phyloP scores from a whole-genome alignment of 2,113 vertebrate species.

The Elaphurus davidianus region DNA sequence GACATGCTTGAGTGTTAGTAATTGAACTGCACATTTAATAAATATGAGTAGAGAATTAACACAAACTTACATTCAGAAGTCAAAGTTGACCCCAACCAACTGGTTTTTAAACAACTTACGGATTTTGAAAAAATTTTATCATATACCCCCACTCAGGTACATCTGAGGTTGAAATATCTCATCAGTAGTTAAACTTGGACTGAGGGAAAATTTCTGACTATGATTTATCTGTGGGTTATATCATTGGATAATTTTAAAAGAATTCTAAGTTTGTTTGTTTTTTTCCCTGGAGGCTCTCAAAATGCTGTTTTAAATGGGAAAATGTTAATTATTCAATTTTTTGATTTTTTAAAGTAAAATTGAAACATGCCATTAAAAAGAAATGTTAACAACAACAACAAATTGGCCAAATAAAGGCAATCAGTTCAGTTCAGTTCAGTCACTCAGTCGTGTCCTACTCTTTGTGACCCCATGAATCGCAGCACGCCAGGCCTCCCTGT shows the following conservation, averaged over 20 bases:
- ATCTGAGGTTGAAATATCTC: slow-evolving; percentile 16
- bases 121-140: not conserved
- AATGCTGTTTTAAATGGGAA: not conserved
- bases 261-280: not conserved
- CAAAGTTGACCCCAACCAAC: not conserved
- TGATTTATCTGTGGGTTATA: not conserved
- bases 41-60: slow-evolving; percentile 22
- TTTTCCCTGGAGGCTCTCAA: not conserved
- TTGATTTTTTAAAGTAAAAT: not conserved
- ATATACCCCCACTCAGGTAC: not conserved
- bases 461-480: no score
- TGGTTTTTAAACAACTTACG: not conserved
- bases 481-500: no score
- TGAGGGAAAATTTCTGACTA: not conserved
- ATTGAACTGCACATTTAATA: slow-evolving; percentile 42
- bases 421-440: no score
- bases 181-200: not conserved
- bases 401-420: not conserved
- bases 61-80: not conserved
- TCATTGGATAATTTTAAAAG: not conserved
- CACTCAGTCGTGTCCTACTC: no score
- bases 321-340: not conserved
- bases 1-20: slow-evolving; percentile 40
- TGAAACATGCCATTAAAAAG: not conserved
- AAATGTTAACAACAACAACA: not conserved